These are phyloP conservation scores for Marmota flaviventris DNA, from an alignment of 2,113 vertebrate species.

Conservation along the genomic window DNA sequence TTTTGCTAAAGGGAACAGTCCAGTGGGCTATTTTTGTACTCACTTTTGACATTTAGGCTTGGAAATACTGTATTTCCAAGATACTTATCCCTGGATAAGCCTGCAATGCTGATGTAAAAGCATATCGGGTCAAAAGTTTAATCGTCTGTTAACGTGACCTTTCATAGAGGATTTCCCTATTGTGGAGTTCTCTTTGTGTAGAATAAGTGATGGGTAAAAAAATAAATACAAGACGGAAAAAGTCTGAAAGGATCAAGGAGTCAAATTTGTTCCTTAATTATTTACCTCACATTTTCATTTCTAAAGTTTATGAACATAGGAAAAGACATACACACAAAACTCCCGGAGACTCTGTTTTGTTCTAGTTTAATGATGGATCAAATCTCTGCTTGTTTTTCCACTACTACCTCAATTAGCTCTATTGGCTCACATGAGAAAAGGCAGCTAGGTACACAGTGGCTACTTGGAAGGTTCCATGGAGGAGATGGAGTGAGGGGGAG, in stretches of 20 bases:
- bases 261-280: neutral
- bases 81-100: slow-evolving; percentile 41
- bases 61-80: slow-evolving; percentile 64
- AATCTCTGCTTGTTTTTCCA: slow-evolving; percentile 64
- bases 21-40: slow-evolving; percentile 60
- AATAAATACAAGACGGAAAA: neutral
- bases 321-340: slow-evolving; percentile 10
- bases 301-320: neutral
- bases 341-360: neutral
- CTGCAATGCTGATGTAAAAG: neutral
- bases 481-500: neutral
- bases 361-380: neutral
- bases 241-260: neutral
- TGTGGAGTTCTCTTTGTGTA: neutral
- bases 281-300: neutral
- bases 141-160: neutral
- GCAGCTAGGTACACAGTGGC: neutral
- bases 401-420: neutral
- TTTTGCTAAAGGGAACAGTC: slow-evolving; percentile 71
- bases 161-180: neutral
- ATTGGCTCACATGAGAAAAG: neutral
- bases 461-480: neutral
- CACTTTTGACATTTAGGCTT: slow-evolving; percentile 70
- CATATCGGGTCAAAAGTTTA: neutral
- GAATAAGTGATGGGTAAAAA: neutral